A percentile compares a stretch with the other conserved stretches of the same genome.
Evolutionary conservation across 2,888 invertebrate species (phyloP).

Genomic region (Drosophila pegasa): DNA sequence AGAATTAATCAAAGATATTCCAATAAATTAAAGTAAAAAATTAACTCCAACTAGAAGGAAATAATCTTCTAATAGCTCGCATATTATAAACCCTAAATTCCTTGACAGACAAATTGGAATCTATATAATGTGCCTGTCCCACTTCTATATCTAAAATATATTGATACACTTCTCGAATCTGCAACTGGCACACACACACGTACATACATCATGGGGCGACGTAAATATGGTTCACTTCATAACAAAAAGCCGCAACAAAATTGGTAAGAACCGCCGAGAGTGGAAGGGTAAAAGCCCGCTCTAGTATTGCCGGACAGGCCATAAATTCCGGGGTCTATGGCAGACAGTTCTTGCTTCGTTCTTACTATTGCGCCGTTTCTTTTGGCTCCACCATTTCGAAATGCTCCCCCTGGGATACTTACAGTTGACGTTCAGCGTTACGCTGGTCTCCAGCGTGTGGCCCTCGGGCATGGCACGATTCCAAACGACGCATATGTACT

Average conservation of each 20-base stretch:
- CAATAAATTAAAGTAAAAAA: too few species aligned
- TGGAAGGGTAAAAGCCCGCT: slow-evolving; percentile 2
- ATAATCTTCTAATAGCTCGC: too few species aligned
- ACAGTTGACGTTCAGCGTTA: slow-evolving; percentile 95
- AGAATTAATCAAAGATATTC: too few species aligned
- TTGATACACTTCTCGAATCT: background rate
- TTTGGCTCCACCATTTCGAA: slow-evolving; percentile 19
- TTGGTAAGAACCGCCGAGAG: slow-evolving; percentile 14
- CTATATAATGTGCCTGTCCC: background rate
- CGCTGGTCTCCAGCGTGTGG: slow-evolving; percentile 91
- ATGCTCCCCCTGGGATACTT: slow-evolving; percentile 85
- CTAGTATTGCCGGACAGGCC: slow-evolving; percentile 42
- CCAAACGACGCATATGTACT: slow-evolving; percentile 94
- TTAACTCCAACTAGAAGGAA: too few species aligned
- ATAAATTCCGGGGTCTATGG: slow-evolving; percentile 55
- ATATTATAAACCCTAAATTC: too few species aligned
- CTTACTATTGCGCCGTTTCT: background rate
- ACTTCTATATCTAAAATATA: background rate
- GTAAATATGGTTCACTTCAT: slow-evolving; percentile 37
- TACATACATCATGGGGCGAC: slow-evolving; percentile 9
- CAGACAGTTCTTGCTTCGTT: slow-evolving; percentile 25
- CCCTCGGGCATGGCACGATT: slow-evolving; percentile 95
- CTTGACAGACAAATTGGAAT: too few species aligned
- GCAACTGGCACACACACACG: background rate
- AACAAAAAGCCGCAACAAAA: slow-evolving; percentile 20